These are phyloP conservation scores for Hippopotamyrus pictus DNA, from an alignment of 2,797 vertebrate genomes.

Conservation along the genomic window DNA sequence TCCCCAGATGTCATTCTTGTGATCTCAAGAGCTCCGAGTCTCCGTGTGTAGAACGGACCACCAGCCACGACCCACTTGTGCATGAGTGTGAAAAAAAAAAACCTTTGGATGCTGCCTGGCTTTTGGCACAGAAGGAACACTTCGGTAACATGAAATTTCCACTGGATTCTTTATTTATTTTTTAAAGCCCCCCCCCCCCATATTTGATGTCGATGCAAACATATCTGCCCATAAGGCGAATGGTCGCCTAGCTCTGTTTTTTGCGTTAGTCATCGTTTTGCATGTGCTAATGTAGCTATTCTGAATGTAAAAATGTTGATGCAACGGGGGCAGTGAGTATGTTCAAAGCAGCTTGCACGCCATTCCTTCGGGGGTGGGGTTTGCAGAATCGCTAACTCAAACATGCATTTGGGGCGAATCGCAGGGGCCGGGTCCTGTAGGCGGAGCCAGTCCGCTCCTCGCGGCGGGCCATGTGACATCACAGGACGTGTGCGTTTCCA, in stretches of 20 bases:
- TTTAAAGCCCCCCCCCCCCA: not conserved
- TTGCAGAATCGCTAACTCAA: not conserved
- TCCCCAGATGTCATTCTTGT: not conserved
- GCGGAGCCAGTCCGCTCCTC: not conserved
- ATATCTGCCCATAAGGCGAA: not conserved
- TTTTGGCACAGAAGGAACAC: not conserved
- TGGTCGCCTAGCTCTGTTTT: not conserved
- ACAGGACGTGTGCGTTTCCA: not conserved
- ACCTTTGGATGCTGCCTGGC: not conserved
- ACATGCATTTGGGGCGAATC: not conserved
- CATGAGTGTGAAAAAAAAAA: not conserved
- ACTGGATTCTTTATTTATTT: not conserved
- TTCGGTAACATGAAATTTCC: not conserved
- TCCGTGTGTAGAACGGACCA: not conserved
- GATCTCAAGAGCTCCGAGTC: not conserved
- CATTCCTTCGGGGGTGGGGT: not conserved
- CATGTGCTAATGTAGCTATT: constrained; percentile 11
- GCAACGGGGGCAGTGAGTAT: not conserved
- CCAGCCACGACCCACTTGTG: not conserved
- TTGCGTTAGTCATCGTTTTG: not conserved
- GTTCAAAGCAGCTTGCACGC: not conserved
- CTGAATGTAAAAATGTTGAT: constrained; percentile 12
- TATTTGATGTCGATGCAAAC: not conserved
- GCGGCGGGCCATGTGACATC: not conserved
- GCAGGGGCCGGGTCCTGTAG: not conserved